Percentiles rank a stretch among this genome's conserved stretches.
Evolutionary conservation across 2,113 vertebrate species (phyloP).

Genomic region (Pteropus alecto): DNA sequence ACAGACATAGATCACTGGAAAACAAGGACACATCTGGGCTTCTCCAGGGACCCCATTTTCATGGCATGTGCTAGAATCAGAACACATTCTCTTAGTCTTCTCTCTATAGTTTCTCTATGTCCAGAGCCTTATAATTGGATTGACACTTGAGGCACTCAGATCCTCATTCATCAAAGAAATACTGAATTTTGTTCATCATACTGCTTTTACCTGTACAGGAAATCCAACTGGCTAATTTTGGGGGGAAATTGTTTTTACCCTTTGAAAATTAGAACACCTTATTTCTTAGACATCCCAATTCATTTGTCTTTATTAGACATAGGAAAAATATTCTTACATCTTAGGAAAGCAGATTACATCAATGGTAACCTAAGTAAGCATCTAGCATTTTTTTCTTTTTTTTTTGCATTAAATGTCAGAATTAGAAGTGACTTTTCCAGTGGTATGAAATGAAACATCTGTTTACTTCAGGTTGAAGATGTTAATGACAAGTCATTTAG

Average conservation of each 20-base stretch:
- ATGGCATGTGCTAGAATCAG: neutral
- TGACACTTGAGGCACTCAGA: neutral
- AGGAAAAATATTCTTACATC: neutral
- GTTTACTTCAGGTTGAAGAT: neutral
- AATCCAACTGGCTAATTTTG: conserved; percentile 38
- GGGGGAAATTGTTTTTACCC: conserved; percentile 7
- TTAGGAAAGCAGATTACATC: conserved; percentile 13
- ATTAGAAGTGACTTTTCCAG: conserved; percentile 22
- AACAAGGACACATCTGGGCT: neutral
- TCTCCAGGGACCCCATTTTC: neutral
- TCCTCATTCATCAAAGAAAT: neutral
- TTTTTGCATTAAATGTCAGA: conserved; percentile 27
- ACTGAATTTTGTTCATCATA: neutral
- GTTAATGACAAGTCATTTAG: conserved; percentile 42
- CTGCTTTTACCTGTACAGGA: neutral
- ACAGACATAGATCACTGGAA: neutral
- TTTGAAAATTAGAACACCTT: conserved; percentile 19
- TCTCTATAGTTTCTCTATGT: neutral
- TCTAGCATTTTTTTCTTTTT: conserved; percentile 32
- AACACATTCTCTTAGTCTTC: neutral
- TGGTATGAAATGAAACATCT: conserved; percentile 24
- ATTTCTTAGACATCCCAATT: conserved; percentile 16
- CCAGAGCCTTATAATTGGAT: neutral
- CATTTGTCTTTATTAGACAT: conserved; percentile 26
- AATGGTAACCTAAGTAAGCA: neutral